Evolutionary conservation across 2,797 vertebrate species (phyloP), one percentile per base, ranked within the genome.

Genomic region (Rhinophrynus dorsalis): DNA sequence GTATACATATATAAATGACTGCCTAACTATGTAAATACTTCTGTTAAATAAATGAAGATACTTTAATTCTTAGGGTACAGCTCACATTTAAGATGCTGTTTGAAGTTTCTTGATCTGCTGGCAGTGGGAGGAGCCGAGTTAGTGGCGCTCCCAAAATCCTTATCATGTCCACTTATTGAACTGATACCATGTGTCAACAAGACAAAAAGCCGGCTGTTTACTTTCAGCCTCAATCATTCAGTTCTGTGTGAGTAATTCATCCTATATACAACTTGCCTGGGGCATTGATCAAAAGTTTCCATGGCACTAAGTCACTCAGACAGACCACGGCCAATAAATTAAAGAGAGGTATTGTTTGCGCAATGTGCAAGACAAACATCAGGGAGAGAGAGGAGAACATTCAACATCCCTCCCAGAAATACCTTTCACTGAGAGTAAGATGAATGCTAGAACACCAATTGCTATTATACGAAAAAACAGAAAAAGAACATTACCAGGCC

Each of bases 231-330:
- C 75, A 38, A 82, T 78, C 68, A 81, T 80, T 86, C 78, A 73
- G 2, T 80, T 81, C 79, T 67, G 80, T 78, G 64, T 23, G 48
- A 81, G 81, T 79, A 54, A 81, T 79, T 68, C 44, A 72, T 76
- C 82, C 77, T 85, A 80, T 85, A 81, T 67, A 55, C 77, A 77
- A 66, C 67, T 56, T 70, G 79, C 51, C 75, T 78, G 9, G 76
- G 63, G 62, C 35, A 85, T 89, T 82, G 76, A 82, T 62, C 54
- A 59, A 52, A 12, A 67, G 70, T 60, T 79, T 72, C 65, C 71
- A 54, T 57, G 24, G 75, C 76, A 74, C 73, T 62, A 17, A 21
- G 54, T 51, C 37, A 42, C 67, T 24, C 50, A 30, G 72, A 26
- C 59, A 32, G 7, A 80, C 67, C 1, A 38, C 15, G 17, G 56